Base-by-base conservation (phyloP, 2,888 invertebrate genomes). In the Pterostichus madidus region DNA sequence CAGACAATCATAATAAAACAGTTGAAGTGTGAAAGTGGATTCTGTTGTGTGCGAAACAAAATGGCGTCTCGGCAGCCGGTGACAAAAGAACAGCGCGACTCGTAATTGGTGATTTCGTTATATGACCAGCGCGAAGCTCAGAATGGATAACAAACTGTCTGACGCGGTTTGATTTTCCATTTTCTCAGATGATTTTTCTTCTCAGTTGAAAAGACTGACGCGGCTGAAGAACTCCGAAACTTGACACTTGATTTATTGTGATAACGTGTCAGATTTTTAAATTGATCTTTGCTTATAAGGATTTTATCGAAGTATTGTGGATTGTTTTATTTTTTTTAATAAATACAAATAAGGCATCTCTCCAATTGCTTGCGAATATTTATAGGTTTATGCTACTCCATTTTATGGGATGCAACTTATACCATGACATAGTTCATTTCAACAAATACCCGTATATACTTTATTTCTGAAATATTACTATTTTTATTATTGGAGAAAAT, bases 1-100 rank as follows among this genome's bases (percentile, higher is more conserved):
- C 88, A 88, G 85, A 88, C 86, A 86, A 86, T 86, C 87, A 88
- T 88, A 89, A 89, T 89, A 89, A 90, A 90, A 88, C 87, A 87
- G 87, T 85, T 89, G 86, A 86, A 89, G 87, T 89, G 90, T 89
- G 90, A 90, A 90, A 90, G 89, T 89, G 90, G 89, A 89, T 89
- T 89, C 88, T 87, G 88, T 89, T 88, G 88, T 88, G 87, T 85
- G 85, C 85, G 86, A 86, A 86, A 88, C 87, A 88, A 88, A 89
- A 87, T 87, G 88, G 86, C 85, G 85, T 85, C 44, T 71, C 68
- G 52, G 5, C 64, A 64, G 35, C 24, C 86, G 64, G 39, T 86
- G 86, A 88, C 88, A 88, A 89, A 88, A 88, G 88, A 87, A 87
- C 39, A 39, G 86, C 86, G 85, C 87, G 71, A 31, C 75, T 17